Percentiles rank a stretch among this genome's conserved stretches.
phyloP scores from a whole-genome alignment of 2,113 vertebrate species.

The Halichoerus grypus region DNA sequence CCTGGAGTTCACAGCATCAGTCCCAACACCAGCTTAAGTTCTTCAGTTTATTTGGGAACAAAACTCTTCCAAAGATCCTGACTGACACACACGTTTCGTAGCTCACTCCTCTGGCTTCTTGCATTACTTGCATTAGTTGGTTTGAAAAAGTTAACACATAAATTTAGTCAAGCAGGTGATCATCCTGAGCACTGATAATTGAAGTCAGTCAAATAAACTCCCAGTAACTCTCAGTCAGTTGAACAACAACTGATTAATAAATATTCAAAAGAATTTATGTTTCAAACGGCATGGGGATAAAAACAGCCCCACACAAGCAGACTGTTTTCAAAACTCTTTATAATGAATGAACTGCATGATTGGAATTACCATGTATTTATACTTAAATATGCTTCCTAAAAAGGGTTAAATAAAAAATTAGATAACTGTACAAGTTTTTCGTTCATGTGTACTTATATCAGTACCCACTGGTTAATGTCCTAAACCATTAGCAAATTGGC shows the following conservation, averaged over 20 bases:
- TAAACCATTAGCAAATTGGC: background rate
- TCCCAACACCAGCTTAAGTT: background rate
- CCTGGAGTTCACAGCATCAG: background rate
- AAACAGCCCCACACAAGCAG: background rate
- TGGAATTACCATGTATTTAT: background rate
- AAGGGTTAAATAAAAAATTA: slow-evolving; percentile 33
- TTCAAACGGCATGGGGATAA: background rate
- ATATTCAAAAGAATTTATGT: background rate
- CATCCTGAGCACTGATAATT: background rate
- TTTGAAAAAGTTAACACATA: background rate
- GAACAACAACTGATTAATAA: background rate
- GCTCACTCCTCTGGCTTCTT: background rate
- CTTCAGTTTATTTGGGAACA: slow-evolving; percentile 1
- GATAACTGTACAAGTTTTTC: background rate
- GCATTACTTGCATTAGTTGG: background rate
- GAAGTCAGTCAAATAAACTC: background rate
- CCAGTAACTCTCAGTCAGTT: background rate
- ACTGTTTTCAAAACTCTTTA: background rate
- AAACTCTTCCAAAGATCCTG: background rate
- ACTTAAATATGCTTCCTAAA: background rate
- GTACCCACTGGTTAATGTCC: background rate
- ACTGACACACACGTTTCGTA: background rate
- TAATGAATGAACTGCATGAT: background rate
- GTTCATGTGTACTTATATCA: background rate
- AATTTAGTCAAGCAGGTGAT: background rate